Conservation (phyloP, 2,797 vertebrate species). For the Scarus forsteni region DNA sequence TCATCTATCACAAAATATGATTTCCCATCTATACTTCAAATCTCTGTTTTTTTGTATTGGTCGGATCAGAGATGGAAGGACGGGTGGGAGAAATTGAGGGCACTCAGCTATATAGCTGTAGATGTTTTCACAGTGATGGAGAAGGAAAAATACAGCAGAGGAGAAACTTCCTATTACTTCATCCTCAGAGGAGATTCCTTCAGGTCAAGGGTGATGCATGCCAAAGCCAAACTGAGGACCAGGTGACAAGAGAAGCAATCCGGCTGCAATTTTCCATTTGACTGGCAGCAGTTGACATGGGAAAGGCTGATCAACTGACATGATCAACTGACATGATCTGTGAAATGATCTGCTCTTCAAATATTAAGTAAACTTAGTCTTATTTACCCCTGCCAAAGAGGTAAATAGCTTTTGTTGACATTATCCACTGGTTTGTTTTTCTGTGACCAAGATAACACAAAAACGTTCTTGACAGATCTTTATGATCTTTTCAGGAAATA, state of each 20-base stretch:
- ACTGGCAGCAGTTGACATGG: background rate
- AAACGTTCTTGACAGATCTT: no score
- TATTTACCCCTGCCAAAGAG: no score
- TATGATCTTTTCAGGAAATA: no score
- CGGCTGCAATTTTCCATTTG: background rate
- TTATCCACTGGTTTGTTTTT: no score
- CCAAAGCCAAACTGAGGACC: background rate
- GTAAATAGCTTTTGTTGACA: no score
- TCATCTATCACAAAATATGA: slow-evolving; percentile 71
- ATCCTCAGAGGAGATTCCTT: slow-evolving; percentile 15
- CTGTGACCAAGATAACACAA: no score
- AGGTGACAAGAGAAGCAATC: slow-evolving; percentile 23
- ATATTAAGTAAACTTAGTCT: no score
- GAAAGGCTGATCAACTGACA: background rate
- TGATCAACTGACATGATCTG: no score
- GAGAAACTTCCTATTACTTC: slow-evolving; percentile 34
- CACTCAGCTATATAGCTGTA: slow-evolving; percentile 30
- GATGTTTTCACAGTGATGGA: slow-evolving; percentile 53
- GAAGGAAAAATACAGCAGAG: slow-evolving; percentile 33
- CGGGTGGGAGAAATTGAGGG: slow-evolving; percentile 55
- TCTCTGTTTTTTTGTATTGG: slow-evolving; percentile 35
- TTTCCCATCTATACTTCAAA: slow-evolving; percentile 58
- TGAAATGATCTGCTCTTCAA: no score
- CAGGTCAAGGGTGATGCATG: slow-evolving; percentile 49
- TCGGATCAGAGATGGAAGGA: slow-evolving; percentile 35